These are phyloP conservation scores for Iguana delicatissima DNA, from an alignment of 2,797 vertebrate species.

Conservation along the genomic window DNA sequence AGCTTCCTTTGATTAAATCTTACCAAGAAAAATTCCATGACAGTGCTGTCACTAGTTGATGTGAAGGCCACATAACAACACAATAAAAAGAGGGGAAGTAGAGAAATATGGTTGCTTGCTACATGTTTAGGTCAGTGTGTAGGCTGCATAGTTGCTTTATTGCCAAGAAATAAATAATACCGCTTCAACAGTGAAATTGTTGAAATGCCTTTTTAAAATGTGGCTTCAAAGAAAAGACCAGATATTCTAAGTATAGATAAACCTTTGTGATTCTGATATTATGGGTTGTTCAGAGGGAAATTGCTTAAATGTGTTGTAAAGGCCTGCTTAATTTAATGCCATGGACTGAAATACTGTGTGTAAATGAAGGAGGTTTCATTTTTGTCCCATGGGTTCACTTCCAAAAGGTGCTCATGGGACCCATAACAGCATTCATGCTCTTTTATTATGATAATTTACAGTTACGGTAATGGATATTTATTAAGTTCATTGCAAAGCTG, in stretches of 20 bases:
- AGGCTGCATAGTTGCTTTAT: neutral
- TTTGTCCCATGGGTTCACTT: neutral
- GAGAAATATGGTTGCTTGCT: too few species aligned
- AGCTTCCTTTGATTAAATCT: too few species aligned
- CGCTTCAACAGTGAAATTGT: neutral
- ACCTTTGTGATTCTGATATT: neutral
- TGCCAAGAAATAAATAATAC: too few species aligned
- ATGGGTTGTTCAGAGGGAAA: neutral
- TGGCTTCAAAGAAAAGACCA: neutral
- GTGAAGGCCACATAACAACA: too few species aligned
- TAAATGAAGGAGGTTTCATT: conserved; percentile 9
- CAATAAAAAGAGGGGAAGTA: too few species aligned
- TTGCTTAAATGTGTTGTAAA: neutral
- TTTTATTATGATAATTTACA: conserved; percentile 22
- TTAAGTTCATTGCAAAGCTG: conserved; percentile 24
- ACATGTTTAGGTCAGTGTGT: too few species aligned
- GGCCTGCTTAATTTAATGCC: conserved; percentile 2
- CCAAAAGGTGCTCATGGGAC: neutral
- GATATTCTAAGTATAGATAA: neutral
- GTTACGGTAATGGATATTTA: conserved; percentile 2
- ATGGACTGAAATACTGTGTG: neutral
- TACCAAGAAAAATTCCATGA: too few species aligned
- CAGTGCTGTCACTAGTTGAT: too few species aligned
- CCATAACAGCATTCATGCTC: neutral
- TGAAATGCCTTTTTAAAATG: neutral